phyloP scores from a whole-genome alignment of 2,888 invertebrate species.

The Fragum sueziense region DNA sequence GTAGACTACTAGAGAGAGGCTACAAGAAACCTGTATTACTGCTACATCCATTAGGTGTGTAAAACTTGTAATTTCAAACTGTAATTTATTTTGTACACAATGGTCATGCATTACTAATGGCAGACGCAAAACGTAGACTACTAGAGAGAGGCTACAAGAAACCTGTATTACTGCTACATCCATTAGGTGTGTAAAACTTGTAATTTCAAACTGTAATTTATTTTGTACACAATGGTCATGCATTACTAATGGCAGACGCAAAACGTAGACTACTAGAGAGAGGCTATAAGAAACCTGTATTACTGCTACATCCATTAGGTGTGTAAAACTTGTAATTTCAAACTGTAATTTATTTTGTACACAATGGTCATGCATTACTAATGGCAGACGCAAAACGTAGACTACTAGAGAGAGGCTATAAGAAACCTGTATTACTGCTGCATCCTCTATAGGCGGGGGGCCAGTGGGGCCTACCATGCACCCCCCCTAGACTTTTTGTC shows the following conservation, averaged over 20 bases:
- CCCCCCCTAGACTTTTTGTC: no score
- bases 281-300: conserved; percentile 96
- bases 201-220: no score
- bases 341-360: no score
- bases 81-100: no score
- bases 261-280: conserved; percentile 77
- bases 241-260: conserved; percentile 93
- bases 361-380: conserved; percentile 98
- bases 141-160: conserved; percentile 90
- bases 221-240: conserved; percentile 99
- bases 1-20: conserved; percentile 84
- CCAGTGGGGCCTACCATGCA: no score
- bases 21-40: conserved; percentile 96
- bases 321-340: no score
- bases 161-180: conserved; percentile 97
- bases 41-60: conserved; percentile 91
- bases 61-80: no score
- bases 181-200: conserved; percentile 87
- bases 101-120: conserved; percentile 98
- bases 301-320: conserved; percentile 95
- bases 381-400: conserved; percentile 88
- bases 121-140: conserved; percentile 83
- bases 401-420: conserved; percentile 87
- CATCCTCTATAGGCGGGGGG: no score
- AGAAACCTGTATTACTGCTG: conserved; percentile 95